Conservation (phyloP, 2,888 invertebrate genomes). For the Tipula helvola region DNA sequence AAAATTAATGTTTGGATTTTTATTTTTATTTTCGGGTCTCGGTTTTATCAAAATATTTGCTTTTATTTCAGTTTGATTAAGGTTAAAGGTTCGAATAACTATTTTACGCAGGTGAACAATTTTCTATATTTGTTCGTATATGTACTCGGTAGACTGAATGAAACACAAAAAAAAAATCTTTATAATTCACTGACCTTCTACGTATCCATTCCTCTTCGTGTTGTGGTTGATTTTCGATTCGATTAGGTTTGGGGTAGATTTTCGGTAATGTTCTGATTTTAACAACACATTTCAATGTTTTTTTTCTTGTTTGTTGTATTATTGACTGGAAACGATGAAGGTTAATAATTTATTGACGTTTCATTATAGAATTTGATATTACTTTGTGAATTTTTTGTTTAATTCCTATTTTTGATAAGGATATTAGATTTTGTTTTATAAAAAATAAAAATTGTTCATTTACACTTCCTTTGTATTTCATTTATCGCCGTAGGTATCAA, state of each 20-base stretch:
- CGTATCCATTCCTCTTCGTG: neutral
- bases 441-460: neutral
- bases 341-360: neutral
- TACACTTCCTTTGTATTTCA: neutral
- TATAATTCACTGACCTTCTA: neutral
- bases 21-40: neutral
- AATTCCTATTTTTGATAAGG: neutral
- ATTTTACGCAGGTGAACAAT: conserved; percentile 4
- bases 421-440: neutral
- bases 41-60: neutral
- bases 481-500: too few relatives aligned
- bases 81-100: neutral
- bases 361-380: neutral
- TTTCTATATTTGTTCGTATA: neutral
- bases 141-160: neutral
- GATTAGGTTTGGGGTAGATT: neutral
- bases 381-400: neutral
- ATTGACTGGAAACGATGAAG: neutral
- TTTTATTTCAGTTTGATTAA: neutral
- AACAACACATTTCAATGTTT: neutral
- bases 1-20: neutral
- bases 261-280: neutral
- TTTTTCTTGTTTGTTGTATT: neutral
- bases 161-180: neutral
- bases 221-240: neutral